Percentiles rank a stretch among this genome's conserved stretches.
phyloP scores from a whole-genome alignment of 2,888 invertebrate genomes.

The Drosophila buzzatii region DNA sequence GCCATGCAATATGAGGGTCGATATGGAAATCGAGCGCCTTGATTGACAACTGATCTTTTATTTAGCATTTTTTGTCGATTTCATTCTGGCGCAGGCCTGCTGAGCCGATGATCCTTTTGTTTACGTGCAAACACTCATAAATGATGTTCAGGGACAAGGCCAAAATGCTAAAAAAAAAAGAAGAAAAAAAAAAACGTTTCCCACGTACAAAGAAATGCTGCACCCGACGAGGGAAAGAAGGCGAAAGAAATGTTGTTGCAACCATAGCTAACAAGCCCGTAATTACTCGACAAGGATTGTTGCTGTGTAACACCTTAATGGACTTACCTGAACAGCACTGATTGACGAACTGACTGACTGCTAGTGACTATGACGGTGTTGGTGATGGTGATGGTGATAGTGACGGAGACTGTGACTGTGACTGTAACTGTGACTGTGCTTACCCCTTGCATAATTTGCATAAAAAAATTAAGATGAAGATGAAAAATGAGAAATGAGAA shows the following conservation, averaged over 20 bases:
- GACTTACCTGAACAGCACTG: slow-evolving; percentile 36
- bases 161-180: slow-evolving; percentile 37
- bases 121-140: slow-evolving; percentile 69
- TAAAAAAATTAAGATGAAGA: slow-evolving; percentile 54
- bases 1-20: slow-evolving; percentile 54
- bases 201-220: slow-evolving; percentile 56
- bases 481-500: slow-evolving; percentile 32
- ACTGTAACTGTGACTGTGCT: slow-evolving; percentile 16
- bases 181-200: slow-evolving; percentile 51
- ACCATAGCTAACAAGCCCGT: slow-evolving; percentile 83
- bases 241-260: slow-evolving; percentile 64
- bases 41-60: slow-evolving; percentile 76
- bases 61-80: slow-evolving; percentile 14
- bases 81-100: slow-evolving; percentile 16
- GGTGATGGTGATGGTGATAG: slow-evolving; percentile 3
- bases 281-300: slow-evolving; percentile 79
- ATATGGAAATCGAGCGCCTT: slow-evolving; percentile 62
- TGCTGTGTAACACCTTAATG: slow-evolving; percentile 76
- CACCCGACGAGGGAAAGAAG: slow-evolving; percentile 48
- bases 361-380: neutral
- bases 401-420: slow-evolving; percentile 2
- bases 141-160: slow-evolving; percentile 54
- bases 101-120: slow-evolving; percentile 67
- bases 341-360: slow-evolving; percentile 16
- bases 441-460: slow-evolving; percentile 68